Percentiles rank a stretch among this genome's conserved stretches.
phyloP scores from a whole-genome alignment of 2,113 vertebrate genomes.

The Alouatta palliata region DNA sequence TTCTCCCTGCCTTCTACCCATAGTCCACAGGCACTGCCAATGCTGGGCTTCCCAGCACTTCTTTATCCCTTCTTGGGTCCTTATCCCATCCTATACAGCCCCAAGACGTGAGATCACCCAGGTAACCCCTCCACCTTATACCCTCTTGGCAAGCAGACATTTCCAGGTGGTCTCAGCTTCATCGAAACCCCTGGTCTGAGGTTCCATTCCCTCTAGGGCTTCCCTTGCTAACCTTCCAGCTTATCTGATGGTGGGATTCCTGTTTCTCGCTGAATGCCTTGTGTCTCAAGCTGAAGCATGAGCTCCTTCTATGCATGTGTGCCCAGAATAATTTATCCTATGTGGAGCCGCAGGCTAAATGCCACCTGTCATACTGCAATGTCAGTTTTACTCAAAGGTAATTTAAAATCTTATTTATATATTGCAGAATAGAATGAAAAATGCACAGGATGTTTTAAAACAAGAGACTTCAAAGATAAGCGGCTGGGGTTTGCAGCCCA shows the following conservation, averaged over 20 bases:
- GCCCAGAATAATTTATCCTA: neutral
- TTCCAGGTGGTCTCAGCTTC: neutral
- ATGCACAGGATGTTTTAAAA: neutral
- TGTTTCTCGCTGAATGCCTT: neutral
- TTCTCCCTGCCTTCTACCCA: neutral
- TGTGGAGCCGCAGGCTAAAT: neutral
- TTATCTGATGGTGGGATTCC: neutral
- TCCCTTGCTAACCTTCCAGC: neutral
- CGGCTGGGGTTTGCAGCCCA: neutral
- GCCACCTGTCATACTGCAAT: neutral
- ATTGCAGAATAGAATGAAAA: neutral
- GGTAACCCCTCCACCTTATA: neutral
- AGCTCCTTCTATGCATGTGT: neutral
- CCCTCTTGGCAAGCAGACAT: neutral
- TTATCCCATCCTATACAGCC: neutral
- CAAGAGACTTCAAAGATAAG: neutral
- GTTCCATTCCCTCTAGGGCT: neutral
- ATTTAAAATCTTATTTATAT: conserved; percentile 50
- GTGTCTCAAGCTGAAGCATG: neutral
- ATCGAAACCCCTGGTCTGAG: neutral
- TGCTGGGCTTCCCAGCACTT: neutral
- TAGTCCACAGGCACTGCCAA: neutral
- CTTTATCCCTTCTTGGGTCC: neutral
- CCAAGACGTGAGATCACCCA: neutral
- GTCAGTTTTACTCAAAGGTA: conserved; percentile 13